phyloP scores from a whole-genome alignment of 1,140 invertebrate genomes.

The Ceratina australensis region DNA sequence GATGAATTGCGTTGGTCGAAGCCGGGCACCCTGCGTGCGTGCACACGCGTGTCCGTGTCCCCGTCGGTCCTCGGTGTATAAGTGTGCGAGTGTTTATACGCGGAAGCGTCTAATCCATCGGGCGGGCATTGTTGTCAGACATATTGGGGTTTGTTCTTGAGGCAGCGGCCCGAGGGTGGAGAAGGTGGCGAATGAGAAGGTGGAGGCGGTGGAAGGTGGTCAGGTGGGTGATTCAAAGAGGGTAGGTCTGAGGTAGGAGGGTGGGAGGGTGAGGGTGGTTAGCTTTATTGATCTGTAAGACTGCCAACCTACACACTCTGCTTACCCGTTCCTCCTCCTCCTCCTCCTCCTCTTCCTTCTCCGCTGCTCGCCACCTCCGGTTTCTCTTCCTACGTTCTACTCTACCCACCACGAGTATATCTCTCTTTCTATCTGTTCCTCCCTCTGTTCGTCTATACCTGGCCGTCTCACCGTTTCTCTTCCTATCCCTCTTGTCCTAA shows the following conservation, averaged over 20 bases:
- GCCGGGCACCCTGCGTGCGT: not conserved
- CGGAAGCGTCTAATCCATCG: conserved; percentile 76
- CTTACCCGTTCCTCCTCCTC: conserved; percentile 70
- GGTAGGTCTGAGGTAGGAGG: conserved; percentile 45
- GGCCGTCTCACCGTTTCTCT: conserved; percentile 40
- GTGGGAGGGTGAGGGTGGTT: conserved; percentile 73
- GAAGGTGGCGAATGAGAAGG: conserved; percentile 47
- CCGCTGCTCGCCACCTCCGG: conserved; percentile 59
- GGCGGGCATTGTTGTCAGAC: conserved; percentile 76
- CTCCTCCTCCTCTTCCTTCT: conserved; percentile 35
- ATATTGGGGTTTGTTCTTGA: conserved; percentile 80
- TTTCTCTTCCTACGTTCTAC: conserved; percentile 61
- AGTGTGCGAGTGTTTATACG: conserved; percentile 47
- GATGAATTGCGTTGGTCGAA: conserved; percentile 5
- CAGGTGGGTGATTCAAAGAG: conserved; percentile 64
- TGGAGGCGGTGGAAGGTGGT: conserved; percentile 57
- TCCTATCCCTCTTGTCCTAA: conserved; percentile 53
- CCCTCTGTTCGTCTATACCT: conserved; percentile 50
- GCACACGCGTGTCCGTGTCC: conserved; percentile 17
- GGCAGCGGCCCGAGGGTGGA: conserved; percentile 65
- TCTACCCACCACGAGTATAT: conserved; percentile 23
- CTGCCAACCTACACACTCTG: conserved; percentile 76
- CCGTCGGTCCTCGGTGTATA: no score
- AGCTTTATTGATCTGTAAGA: conserved; percentile 81
- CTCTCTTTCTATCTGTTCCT: conserved; percentile 38